phyloP scores from a whole-genome alignment of 64 coral and sea anemone species.

The Stylophora pistillata region DNA sequence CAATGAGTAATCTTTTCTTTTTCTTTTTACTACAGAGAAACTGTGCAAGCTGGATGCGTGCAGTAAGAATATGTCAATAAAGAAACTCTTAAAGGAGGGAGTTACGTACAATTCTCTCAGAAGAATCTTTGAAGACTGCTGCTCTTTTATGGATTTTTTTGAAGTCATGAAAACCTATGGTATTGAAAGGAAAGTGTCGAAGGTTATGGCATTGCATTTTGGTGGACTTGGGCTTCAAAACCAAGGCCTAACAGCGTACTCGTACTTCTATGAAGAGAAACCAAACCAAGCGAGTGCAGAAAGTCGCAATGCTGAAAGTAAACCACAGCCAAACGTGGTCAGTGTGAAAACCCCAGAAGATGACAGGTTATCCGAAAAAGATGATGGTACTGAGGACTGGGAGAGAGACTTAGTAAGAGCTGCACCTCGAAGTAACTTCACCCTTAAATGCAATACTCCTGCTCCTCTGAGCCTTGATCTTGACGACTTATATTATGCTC shows the following conservation, averaged over 20 bases:
- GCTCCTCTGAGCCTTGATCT: conserved; percentile 4
- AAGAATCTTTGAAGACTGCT: conserved; percentile 85
- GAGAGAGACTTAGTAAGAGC: neutral
- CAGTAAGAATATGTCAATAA: conserved; percentile 76
- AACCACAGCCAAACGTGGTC: neutral
- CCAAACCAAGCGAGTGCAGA: neutral
- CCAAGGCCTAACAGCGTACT: conserved; percentile 55
- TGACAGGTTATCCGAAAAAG: neutral
- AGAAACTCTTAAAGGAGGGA: conserved; percentile 71
- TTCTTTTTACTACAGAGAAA: conserved; percentile 69
- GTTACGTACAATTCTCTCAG: conserved; percentile 84
- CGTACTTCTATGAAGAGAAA: conserved; percentile 10
- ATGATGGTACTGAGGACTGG: neutral
- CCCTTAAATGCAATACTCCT: conserved; percentile 21
- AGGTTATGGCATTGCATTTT: conserved; percentile 76
- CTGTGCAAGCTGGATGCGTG: conserved; percentile 82
- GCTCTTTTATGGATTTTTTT: conserved; percentile 92
- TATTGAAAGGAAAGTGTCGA: conserved; percentile 88
- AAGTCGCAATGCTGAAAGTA: neutral
- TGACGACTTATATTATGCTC: conserved; percentile 4
- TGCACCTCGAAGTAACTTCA: conserved; percentile 6
- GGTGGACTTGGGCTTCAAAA: conserved; percentile 77
- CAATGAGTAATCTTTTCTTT: neutral
- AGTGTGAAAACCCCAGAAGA: neutral
- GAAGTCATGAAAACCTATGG: conserved; percentile 78